These are phyloP conservation scores for Psix sp. DNA, from an alignment of 1,140 invertebrate genomes.

Conservation along the genomic window DNA sequence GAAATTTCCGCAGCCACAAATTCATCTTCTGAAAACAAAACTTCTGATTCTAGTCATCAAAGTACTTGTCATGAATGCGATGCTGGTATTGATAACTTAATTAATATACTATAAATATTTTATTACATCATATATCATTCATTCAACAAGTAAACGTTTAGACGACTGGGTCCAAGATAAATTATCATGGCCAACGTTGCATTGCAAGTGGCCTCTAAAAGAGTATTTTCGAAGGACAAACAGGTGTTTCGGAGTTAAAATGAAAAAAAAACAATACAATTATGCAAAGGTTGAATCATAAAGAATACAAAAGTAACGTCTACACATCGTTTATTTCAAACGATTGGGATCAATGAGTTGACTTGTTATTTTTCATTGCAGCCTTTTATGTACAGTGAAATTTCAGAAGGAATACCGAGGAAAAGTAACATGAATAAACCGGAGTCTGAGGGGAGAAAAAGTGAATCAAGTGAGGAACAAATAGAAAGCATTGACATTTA, in stretches of 20 bases:
- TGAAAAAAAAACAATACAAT: constrained; percentile 20
- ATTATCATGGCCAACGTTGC: constrained; percentile 1
- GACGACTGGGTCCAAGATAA: not conserved
- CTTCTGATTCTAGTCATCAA: not conserved
- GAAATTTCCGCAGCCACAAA: constrained; percentile 16
- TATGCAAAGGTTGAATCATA: constrained; percentile 24
- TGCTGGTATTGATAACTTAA: constrained; percentile 1
- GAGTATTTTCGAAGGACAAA: constrained; percentile 32
- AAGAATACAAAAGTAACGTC: too few species aligned
- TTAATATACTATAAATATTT: not conserved
- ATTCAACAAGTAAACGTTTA: not conserved
- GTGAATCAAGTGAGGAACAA: constrained; percentile 18
- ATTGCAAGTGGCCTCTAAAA: constrained; percentile 33
- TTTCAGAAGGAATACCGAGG: constrained; percentile 65
- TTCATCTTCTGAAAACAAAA: not conserved
- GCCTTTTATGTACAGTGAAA: constrained; percentile 50
- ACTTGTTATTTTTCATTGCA: constrained; percentile 31
- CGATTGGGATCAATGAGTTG: too few species aligned
- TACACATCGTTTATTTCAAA: too few species aligned
- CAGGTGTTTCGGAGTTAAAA: constrained; percentile 17
- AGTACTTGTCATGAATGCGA: not conserved
- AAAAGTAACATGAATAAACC: constrained; percentile 10
- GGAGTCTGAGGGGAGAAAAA: not conserved
- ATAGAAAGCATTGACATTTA: constrained; percentile 80
- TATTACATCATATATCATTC: not conserved